phyloP scores from a whole-genome alignment of 2,797 vertebrate genomes.

The Tragopan temminckii region DNA sequence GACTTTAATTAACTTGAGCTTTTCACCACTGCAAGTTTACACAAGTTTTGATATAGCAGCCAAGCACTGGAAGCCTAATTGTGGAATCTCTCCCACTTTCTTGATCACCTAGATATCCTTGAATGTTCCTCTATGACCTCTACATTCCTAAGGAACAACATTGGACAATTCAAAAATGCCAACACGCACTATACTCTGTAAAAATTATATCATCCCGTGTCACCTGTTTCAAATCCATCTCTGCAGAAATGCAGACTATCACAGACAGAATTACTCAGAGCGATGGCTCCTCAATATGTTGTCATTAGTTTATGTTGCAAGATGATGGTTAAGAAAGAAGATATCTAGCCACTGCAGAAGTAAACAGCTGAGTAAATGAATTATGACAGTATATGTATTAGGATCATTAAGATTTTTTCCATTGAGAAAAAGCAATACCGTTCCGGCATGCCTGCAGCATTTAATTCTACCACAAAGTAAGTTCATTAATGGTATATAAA shows the following conservation, averaged over 20 bases:
- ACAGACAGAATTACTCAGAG: not conserved
- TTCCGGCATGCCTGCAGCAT: not conserved
- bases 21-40: not conserved
- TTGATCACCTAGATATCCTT: not conserved
- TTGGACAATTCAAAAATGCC: not conserved
- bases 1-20: not conserved
- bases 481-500: not conserved
- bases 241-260: not conserved
- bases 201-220: not conserved
- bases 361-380: not conserved
- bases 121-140: not conserved
- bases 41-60: not conserved
- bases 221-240: not conserved
- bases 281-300: not conserved
- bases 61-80: not conserved
- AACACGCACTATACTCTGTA: not conserved
- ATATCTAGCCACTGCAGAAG: not conserved
- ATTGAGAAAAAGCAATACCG: not conserved
- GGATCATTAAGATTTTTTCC: not conserved
- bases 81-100: not conserved
- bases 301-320: not conserved
- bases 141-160: not conserved
- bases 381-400: not conserved
- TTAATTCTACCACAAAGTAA: not conserved
- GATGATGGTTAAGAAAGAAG: not conserved